Conservation (phyloP, 1,140 invertebrate species). For the Schlechtendalia chinensis region DNA sequence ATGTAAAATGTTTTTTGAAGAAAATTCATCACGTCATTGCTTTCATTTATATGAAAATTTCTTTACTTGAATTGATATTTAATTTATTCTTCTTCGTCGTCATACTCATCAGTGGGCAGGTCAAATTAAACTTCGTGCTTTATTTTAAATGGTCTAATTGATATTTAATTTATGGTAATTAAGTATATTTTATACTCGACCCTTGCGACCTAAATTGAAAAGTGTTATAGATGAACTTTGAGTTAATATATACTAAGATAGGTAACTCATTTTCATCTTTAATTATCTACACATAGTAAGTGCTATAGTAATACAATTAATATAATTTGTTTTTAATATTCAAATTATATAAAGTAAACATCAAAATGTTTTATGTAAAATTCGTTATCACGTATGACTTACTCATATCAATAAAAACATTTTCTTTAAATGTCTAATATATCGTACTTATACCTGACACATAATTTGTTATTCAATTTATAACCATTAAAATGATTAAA, state of each 20-base stretch:
- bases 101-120: not conserved
- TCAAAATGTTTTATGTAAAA: too few relatives aligned
- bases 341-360: too few relatives aligned
- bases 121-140: not conserved
- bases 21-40: not conserved
- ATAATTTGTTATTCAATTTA: not conserved
- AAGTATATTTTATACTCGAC: not conserved
- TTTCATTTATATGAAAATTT: too few relatives aligned
- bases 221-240: not conserved
- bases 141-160: not conserved
- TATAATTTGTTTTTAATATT: not conserved
- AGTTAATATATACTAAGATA: not conserved
- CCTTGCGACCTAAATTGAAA: not conserved
- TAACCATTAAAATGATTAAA: too few relatives aligned
- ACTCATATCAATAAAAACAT: too few relatives aligned
- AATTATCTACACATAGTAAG: not conserved
- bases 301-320: not conserved
- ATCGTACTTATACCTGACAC: too few relatives aligned
- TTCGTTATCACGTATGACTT: too few relatives aligned
- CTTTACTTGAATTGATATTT: not conserved
- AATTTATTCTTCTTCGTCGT: not conserved
- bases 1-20: not conserved
- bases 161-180: conserved; percentile 14
- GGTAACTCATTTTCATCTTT: not conserved
- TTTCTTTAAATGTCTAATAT: too few relatives aligned